phyloP scores from a whole-genome alignment of 2,113 vertebrate species.

The Conger conger region DNA sequence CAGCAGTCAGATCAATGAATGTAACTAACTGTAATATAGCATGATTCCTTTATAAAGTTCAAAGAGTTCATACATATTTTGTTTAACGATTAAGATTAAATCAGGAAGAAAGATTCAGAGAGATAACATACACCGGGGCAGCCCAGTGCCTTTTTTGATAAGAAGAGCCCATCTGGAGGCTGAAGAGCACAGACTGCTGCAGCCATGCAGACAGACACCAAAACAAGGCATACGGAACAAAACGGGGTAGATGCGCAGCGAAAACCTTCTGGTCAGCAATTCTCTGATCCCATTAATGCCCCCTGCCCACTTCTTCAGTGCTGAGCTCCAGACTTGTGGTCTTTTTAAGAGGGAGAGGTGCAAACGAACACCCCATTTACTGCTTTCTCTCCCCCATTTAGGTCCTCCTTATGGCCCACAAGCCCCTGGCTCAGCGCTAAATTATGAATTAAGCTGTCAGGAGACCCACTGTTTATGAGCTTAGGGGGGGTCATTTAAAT shows the following conservation, averaged over 20 bases:
- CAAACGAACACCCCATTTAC: slow-evolving; percentile 71
- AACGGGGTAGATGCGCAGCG: background rate
- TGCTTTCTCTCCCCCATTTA: slow-evolving; percentile 64
- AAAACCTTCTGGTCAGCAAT: slow-evolving; percentile 58
- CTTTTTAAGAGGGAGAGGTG: slow-evolving; percentile 69
- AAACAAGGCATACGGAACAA: slow-evolving; percentile 23
- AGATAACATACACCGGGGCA: too few relatives aligned
- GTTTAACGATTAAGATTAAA: too few relatives aligned
- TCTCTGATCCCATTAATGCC: slow-evolving; percentile 17
- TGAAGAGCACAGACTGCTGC: background rate
- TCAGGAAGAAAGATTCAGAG: too few relatives aligned
- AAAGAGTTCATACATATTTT: too few relatives aligned
- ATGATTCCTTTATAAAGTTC: too few relatives aligned
- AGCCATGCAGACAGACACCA: background rate
- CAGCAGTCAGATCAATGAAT: too few relatives aligned
- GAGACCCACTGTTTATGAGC: slow-evolving; percentile 71
- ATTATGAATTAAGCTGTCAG: slow-evolving; percentile 76
- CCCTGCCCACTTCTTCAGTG: slow-evolving; percentile 52
- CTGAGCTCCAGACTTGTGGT: slow-evolving; percentile 70
- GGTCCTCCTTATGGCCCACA: slow-evolving; percentile 60
- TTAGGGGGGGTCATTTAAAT: slow-evolving; percentile 70
- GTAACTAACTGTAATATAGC: too few relatives aligned
- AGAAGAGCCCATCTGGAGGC: background rate
- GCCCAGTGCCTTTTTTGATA: background rate
- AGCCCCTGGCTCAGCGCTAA: slow-evolving; percentile 71